A percentile compares a stretch with the other conserved stretches of the same genome.
These are phyloP conservation scores for Bombus superbus DNA, from an alignment of 1,140 invertebrate species.

Conservation along the genomic window DNA sequence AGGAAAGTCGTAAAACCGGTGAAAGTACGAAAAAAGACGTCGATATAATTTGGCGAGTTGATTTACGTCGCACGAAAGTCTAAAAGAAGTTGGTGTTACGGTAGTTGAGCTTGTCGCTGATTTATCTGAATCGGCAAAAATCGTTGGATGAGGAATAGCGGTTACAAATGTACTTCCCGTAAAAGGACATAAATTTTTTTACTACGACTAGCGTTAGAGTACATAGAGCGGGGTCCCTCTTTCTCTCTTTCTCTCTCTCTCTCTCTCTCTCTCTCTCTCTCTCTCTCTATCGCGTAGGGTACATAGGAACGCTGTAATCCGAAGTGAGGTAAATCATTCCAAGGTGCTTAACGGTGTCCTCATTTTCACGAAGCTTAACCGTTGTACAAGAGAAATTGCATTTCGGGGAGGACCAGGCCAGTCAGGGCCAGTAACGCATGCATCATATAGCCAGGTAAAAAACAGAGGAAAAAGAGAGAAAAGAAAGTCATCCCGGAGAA, in stretches of 20 bases:
- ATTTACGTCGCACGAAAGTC: slow-evolving; percentile 9
- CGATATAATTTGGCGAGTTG: slow-evolving; percentile 5
- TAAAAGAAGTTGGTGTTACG: slow-evolving; percentile 3
- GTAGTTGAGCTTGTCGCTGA: slow-evolving; percentile 24
- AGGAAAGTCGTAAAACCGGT: not conserved
- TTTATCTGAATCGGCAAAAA: slow-evolving; percentile 14
- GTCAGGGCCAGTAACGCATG: not conserved
- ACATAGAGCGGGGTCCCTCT: not conserved
- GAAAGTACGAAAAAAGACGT: not conserved
- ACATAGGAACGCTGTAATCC: slow-evolving; percentile 28
- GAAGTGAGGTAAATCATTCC: slow-evolving; percentile 35
- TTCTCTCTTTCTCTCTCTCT: not conserved
- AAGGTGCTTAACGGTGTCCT: slow-evolving; percentile 50
- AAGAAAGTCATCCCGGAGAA: no score
- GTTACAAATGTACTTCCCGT: slow-evolving; percentile 2
- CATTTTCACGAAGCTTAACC: slow-evolving; percentile 45
- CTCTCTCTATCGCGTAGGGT: not conserved
- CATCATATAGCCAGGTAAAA: not conserved
- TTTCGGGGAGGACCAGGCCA: slow-evolving; percentile 9
- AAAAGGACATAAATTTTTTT: slow-evolving; percentile 37
- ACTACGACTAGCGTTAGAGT: not conserved
- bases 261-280: not conserved
- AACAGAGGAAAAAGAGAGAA: not conserved
- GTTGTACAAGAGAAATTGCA: slow-evolving; percentile 35
- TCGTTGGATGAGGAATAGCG: slow-evolving; percentile 1